Base-by-base conservation (phyloP, 2,797 vertebrate species). In the Acipenser oxyrinchus region DNA sequence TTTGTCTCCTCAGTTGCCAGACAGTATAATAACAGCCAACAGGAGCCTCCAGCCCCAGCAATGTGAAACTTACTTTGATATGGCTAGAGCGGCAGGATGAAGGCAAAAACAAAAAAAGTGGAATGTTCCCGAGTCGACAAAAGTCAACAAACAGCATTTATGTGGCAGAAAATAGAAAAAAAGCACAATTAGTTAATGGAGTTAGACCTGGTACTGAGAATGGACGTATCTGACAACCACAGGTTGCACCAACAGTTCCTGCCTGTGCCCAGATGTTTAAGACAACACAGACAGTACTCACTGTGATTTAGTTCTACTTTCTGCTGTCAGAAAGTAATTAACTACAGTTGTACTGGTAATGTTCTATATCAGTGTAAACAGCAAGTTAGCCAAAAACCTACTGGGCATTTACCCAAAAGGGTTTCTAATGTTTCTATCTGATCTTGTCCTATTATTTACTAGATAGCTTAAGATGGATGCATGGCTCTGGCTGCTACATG, bases 1-100 rank as follows among this genome's bases (percentile, higher is more conserved):
- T 37, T 71, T 72, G 73, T 74, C 75, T 75, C 75, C 75, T 74
- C 74, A 76, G 74, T 74, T 69, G 78, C 66, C 68, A 37, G 57
- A 75, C 68, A 72, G 70, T 3, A 3, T 37, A 37, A 37, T 37
- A 37, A 37, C 23, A 64, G 48, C 65, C 72, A 63, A 23, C 60
- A 2, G 73, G 73, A 70, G 76, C 75, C 71, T 67, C 3, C 49
- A 68, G 68, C 63, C 72, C 62, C 71, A 13, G 77, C 76, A 70
- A 68, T 64, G 23, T 37, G 0, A 3, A 37, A 37, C 2, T 37
- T 37, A 37, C 23, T 37, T 37, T 37, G 23, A 2, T 2, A 37
- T 3, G 23, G 23, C 23, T 2, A 37, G 23, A 37, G 23, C 3
- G 23, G 23, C 23, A 3, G 2, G 2, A 37, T 37, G 23, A 37